These are phyloP conservation scores for Hormiphora californensis DNA, from an alignment of 37 sponge, comb jelly and placozoan genomes.

Conservation along the genomic window DNA sequence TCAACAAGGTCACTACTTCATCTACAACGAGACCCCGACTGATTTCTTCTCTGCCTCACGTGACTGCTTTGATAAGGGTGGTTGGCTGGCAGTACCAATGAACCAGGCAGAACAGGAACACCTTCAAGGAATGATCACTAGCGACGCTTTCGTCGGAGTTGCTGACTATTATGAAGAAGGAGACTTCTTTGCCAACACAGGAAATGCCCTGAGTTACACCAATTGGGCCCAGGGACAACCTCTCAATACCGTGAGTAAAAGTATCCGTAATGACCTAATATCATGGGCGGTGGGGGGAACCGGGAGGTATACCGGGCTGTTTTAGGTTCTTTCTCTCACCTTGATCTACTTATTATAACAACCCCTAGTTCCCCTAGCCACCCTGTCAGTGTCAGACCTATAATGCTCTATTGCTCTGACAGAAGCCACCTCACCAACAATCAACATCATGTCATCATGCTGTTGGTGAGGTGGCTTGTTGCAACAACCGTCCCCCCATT, in stretches of 20 bases:
- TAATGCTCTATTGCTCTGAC: too few species aligned
- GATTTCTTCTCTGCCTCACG: neutral
- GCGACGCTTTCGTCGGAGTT: neutral
- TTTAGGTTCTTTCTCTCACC: too few species aligned
- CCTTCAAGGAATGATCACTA: neutral
- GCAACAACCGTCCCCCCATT: too few species aligned
- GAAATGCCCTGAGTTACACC: neutral
- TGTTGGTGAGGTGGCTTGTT: too few species aligned
- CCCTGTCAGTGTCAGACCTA: too few species aligned
- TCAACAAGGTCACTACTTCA: neutral
- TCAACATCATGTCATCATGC: too few species aligned
- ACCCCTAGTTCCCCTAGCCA: too few species aligned
- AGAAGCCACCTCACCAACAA: too few species aligned
- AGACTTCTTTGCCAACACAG: neutral
- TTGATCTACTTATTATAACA: too few species aligned
- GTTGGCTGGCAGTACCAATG: neutral
- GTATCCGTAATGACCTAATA: too few species aligned
- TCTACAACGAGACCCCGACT: neutral
- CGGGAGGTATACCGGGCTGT: too few species aligned
- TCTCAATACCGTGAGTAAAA: neutral
- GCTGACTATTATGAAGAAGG: conserved; percentile 24
- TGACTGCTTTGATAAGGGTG: neutral
- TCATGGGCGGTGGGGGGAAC: too few species aligned
- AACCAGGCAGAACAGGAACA: neutral
- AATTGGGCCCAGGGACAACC: conserved; percentile 11